Evolutionary conservation across 2,888 invertebrate species (phyloP), one percentile per base, ranked within the genome.

Genomic region (Lasioglossum villosulum): DNA sequence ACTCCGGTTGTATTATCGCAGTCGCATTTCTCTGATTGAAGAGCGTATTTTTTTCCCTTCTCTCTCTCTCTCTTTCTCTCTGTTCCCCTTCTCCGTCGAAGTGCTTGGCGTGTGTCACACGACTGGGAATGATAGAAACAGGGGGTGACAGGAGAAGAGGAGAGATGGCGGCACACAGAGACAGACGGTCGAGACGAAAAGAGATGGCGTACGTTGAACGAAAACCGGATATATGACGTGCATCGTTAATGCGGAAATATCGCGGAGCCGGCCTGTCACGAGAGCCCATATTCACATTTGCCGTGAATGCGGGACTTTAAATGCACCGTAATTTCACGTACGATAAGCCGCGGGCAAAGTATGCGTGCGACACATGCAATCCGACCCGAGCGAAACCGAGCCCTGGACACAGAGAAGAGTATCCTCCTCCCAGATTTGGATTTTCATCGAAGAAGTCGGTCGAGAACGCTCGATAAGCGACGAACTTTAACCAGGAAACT

Each of bases 231-330:
- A 70, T 79, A 77, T 81, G 80, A 83, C 81, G 80, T 79, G 87
- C 59, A 81, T 80, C 87, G 87, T 83, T 87, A 86, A 86, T 86
- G 83, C 83, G 83, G 83, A 86, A 87, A 87, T 87, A 83, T 86
- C 82, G 77, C 80, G 76, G 85, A 75, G 82, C 79, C 66, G 71
- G 56, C 72, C 76, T 82, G 86, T 80, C 83, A 86, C 87, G 86
- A 86, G 83, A 87, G 83, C 48, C 70, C 80, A 80, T 86, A 86
- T 80, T 86, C 87, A 48, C 83, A 71, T 86, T 87, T 76, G 78
- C 83, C 83, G 83, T 80, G 83, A 87, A 83, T 86, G 83, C 83
- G 75, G 86, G 83, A 80, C 86, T 86, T 83, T 86, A 87, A 87
- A 83, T 83, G 87, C 86, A 70, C 78, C 83, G 83, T 87, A 87